Evolutionary conservation across 2,797 vertebrate species (phyloP), one percentile per base, ranked within the genome.

Genomic region (Borostomias antarcticus): DNA sequence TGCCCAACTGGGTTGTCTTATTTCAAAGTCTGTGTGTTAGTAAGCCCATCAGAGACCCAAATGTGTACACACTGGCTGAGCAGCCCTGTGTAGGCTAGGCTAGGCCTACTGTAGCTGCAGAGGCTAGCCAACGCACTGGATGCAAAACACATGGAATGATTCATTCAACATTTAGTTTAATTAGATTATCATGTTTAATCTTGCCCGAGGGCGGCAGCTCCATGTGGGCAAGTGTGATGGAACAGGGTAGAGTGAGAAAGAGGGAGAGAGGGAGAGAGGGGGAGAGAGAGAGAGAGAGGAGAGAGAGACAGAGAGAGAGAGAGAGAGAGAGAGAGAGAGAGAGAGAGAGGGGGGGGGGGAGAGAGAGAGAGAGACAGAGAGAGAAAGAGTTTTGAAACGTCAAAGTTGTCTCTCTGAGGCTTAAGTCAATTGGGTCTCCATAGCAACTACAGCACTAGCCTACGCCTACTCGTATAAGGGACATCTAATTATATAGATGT

Each of bases 371-470:
- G 5, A 56, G 53, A 10, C 32, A 61, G 43, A 15, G 61, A 61
- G 64, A 58, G 48, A 30, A 64, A 61, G 61, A 61, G 52, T 59
- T 67, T 68, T 58, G 40, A 26, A 58, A 43, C 26, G 17, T 35
- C 25, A 45, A 47, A 56, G 57, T 62, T 82, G 74, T 79, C 79
- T 88, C 77, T 77, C 52, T 32, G 26, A 81, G 74, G 81, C 77
- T 84, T 80, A 83, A 87, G 75, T 85, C 86, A 80, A 78, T 61
- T 63, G 54, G 63, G 88, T 93, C 87, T 84, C 91, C 90, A 92
- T 92, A 88, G 91, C 88, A 92, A 93, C 89, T 76, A 54, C 33
- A 35, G n/a, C n/a, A n/a, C n/a, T n/a, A n/a, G n/a, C n/a, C n/a
- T n/a, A n/a, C n/a, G n/a, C n/a, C n/a, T n/a, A n/a, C n/a, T n/a